phyloP scores from a whole-genome alignment of 2,797 vertebrate species.

The Pseudotriccus pelzelni region DNA sequence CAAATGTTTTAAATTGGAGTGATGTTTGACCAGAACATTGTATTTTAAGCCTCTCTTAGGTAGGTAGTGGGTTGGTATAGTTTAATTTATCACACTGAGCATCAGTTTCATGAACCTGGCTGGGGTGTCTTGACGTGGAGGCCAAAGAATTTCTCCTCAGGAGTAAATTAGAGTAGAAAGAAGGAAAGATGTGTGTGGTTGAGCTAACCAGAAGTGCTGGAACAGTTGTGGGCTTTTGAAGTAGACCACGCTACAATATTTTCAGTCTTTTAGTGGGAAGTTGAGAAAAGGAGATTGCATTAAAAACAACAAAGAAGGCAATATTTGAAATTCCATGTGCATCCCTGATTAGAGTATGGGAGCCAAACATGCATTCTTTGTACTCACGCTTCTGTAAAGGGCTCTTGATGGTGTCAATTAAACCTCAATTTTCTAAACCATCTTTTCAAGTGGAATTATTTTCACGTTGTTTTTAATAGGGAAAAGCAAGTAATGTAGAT shows the following conservation, averaged over 20 bases:
- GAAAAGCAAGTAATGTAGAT: not conserved
- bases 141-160: not conserved
- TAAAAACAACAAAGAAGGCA: not conserved
- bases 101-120: not conserved
- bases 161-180: constrained; percentile 5
- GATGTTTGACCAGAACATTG: not conserved
- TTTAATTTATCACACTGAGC: not conserved
- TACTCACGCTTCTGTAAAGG: not conserved
- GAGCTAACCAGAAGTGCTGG: not conserved
- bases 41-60: not conserved
- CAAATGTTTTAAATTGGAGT: not conserved
- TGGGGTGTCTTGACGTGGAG: not conserved
- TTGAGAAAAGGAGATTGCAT: not conserved
- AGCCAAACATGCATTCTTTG: not conserved
- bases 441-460: not conserved
- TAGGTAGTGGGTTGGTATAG: not conserved
- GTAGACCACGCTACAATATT: not conserved
- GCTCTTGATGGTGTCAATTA: not conserved
- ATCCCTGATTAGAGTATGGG: not conserved
- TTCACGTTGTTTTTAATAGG: not conserved
- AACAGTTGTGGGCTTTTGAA: not conserved
- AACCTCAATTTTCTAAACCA: not conserved
- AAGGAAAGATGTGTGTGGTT: not conserved
- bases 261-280: not conserved
- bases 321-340: not conserved